A percentile compares a stretch with the other conserved stretches of the same genome.
Conservation (phyloP, 2,888 invertebrate species). For the Eilema griseolum region DNA sequence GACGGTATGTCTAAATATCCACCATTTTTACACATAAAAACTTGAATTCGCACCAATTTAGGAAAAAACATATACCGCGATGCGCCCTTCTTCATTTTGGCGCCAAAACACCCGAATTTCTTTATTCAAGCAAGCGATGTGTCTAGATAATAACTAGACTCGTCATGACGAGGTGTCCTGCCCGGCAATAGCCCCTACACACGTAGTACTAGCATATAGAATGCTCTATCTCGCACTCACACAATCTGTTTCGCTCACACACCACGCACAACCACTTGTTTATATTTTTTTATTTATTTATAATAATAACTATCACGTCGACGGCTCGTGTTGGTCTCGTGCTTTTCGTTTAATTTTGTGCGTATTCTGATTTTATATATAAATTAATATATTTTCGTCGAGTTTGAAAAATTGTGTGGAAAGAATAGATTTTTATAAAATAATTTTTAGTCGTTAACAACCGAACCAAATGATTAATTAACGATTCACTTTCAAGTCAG, state of each 20-base stretch:
- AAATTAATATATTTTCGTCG: background rate
- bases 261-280: conserved; percentile 73
- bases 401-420: background rate
- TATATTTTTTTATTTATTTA: conserved; percentile 60
- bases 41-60: too few species aligned
- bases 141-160: background rate
- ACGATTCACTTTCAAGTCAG: background rate
- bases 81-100: too few species aligned
- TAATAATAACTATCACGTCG: conserved; percentile 55
- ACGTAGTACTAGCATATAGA: conserved; percentile 34
- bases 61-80: too few species aligned
- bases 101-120: too few species aligned
- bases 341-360: conserved; percentile 33
- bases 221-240: conserved; percentile 49
- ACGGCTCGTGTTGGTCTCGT: conserved; percentile 24
- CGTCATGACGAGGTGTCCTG: background rate
- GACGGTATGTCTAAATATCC: too few species aligned
- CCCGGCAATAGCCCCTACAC: conserved; percentile 30
- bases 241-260: conserved; percentile 52
- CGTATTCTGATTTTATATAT: conserved; percentile 17
- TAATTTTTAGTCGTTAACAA: background rate
- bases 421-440: background rate
- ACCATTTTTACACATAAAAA: too few species aligned
- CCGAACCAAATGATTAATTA: background rate
- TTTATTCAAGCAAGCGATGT: too few species aligned